Conservation (phyloP, 2,888 invertebrate species). For the Tupiocoris notatus region DNA sequence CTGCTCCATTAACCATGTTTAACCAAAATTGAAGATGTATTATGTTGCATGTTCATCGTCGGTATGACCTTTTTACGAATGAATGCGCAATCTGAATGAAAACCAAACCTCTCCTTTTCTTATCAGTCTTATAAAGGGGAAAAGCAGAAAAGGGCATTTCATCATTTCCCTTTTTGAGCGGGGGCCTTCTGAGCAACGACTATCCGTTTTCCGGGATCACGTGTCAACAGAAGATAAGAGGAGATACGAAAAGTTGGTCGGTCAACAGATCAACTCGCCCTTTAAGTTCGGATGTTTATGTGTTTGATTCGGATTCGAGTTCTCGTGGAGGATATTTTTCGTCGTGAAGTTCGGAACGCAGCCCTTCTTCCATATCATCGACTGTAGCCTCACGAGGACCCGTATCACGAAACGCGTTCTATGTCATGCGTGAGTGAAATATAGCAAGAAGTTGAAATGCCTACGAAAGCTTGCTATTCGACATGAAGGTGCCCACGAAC, state of each 20-base stretch:
- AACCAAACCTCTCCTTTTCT: no score
- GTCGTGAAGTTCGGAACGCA: background rate
- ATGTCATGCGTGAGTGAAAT: background rate
- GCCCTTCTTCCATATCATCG: background rate
- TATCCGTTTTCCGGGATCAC: background rate
- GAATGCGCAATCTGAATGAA: no score
- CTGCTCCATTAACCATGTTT: no score
- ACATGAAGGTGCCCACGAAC: no score
- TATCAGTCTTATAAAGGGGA: no score
- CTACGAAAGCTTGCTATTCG: background rate
- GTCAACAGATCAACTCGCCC: conserved; percentile 21
- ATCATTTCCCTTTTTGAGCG: no score
- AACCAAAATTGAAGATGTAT: no score
- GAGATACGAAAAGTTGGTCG: background rate
- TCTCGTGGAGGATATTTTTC: background rate
- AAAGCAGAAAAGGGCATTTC: no score
- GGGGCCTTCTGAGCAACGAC: background rate
- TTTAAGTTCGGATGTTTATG: conserved; percentile 10
- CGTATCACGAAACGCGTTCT: no score
- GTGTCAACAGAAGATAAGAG: background rate
- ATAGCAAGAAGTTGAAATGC: background rate
- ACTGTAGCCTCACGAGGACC: no score
- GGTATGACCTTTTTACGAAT: no score
- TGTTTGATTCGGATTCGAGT: background rate
- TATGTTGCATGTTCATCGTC: no score